Percentiles rank a stretch among this genome's conserved stretches.
phyloP scores from a whole-genome alignment of 2,888 invertebrate genomes.

The Tetramorium bicarinatum region DNA sequence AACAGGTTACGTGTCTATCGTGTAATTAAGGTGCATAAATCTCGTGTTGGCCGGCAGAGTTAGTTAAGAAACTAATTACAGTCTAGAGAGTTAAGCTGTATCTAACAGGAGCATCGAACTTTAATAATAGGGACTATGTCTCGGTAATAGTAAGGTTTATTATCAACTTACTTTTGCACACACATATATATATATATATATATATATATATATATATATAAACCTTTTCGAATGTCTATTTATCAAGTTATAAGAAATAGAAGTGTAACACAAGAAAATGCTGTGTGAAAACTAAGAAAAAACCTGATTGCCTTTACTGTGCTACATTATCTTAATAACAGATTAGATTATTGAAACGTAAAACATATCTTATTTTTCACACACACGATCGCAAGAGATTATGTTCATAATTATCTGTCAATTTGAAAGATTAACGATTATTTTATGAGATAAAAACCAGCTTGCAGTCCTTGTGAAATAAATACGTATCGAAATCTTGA shows the following conservation, averaged over 20 bases:
- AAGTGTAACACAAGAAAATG: neutral
- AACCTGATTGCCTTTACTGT: neutral
- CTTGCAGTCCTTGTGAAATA: neutral
- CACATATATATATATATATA: too few species aligned
- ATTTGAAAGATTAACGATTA: neutral
- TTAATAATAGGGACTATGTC: neutral
- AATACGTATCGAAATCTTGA: neutral
- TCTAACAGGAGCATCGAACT: neutral
- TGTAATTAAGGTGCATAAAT: constrained; percentile 26
- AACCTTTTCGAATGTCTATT: neutral
- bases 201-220: neutral
- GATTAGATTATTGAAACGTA: constrained; percentile 3
- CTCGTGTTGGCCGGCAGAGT: neutral
- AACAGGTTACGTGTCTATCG: constrained; percentile 31
- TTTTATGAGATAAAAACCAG: neutral
- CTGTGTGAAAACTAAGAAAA: neutral
- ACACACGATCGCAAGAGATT: neutral
- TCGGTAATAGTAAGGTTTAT: neutral
- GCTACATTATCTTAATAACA: neutral
- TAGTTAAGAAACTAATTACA: constrained; percentile 24
- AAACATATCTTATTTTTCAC: neutral
- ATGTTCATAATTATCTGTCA: neutral
- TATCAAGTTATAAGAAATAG: neutral
- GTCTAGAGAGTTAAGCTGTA: neutral
- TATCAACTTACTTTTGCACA: neutral